Percentiles rank a stretch among this genome's conserved stretches.
Evolutionary conservation across 2,888 invertebrate genomes (phyloP).

Genomic region (Trissolcus brochymenae): DNA sequence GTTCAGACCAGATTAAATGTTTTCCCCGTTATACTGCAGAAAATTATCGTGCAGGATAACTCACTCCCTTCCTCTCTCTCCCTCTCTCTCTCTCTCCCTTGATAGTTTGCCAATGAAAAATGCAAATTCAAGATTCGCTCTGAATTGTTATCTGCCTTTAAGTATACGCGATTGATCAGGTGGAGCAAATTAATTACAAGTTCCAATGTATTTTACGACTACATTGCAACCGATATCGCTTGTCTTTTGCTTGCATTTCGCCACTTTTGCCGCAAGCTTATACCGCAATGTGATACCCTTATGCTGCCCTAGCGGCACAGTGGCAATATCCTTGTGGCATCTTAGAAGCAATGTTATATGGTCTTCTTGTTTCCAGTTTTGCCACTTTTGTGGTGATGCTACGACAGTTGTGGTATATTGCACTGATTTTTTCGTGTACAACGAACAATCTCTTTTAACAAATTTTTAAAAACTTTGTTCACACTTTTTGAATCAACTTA

Average conservation of each 20-base stretch:
- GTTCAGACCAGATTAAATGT: constrained; percentile 1
- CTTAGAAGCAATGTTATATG: constrained; percentile 8
- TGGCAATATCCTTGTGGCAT: constrained; percentile 14
- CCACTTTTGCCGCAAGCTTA: constrained; percentile 13
- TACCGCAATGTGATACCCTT: constrained; percentile 12
- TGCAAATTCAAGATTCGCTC: background rate
- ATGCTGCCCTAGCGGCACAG: constrained; percentile 9
- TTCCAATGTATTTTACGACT: constrained; percentile 6
- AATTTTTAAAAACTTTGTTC: no score
- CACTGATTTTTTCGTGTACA: constrained; percentile 1
- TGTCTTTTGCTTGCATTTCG: constrained; percentile 10
- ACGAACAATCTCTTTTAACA: no score
- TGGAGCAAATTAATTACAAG: constrained; percentile 7
- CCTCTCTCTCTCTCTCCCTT: background rate
- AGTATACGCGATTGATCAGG: constrained; percentile 6
- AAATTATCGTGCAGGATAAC: background rate
- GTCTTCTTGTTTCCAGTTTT: constrained; percentile 9
- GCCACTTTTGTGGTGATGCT: constrained; percentile 6
- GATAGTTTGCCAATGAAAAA: background rate
- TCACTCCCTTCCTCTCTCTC: no score
- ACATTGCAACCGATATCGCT: constrained; percentile 1
- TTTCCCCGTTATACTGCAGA: background rate
- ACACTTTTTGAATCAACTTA: no score
- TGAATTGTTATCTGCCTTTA: background rate
- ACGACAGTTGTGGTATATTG: constrained; percentile 1